Evolutionary conservation across 2,888 invertebrate genomes (phyloP).

Genomic region (Autographa gamma): DNA sequence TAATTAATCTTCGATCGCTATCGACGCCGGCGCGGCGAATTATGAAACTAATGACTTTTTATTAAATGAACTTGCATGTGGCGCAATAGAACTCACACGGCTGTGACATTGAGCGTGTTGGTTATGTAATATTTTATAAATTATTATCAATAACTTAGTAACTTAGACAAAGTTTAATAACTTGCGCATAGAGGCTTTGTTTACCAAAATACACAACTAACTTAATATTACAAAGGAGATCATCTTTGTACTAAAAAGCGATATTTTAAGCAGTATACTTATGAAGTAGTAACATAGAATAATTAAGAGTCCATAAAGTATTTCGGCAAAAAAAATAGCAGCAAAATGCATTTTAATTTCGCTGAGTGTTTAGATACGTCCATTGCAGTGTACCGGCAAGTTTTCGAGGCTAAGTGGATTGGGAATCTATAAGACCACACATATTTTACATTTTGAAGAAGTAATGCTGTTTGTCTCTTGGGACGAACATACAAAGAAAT

Average conservation of each 20-base stretch:
- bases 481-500: no score
- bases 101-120: constrained; percentile 21
- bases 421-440: constrained; percentile 4
- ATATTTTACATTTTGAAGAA: neutral
- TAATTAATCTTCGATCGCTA: constrained; percentile 51
- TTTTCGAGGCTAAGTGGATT: neutral
- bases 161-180: neutral
- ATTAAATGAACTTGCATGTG: constrained; percentile 20
- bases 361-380: neutral
- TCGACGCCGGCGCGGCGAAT: constrained; percentile 26
- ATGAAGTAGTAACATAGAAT: no score
- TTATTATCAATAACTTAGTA: neutral
- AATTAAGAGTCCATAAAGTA: no score
- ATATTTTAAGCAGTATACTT: no score
- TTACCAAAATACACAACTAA: neutral
- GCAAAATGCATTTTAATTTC: neutral
- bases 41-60: constrained; percentile 34
- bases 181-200: neutral
- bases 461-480: neutral
- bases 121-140: constrained; percentile 12
- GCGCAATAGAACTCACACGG: constrained; percentile 20
- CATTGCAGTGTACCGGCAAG: neutral
- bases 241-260: no score
- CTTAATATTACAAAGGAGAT: no score
- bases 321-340: neutral